A percentile compares a stretch with the other conserved stretches of the same genome.
phyloP scores from a whole-genome alignment of 2,797 vertebrate genomes.

The Podarcis lilfordi region DNA sequence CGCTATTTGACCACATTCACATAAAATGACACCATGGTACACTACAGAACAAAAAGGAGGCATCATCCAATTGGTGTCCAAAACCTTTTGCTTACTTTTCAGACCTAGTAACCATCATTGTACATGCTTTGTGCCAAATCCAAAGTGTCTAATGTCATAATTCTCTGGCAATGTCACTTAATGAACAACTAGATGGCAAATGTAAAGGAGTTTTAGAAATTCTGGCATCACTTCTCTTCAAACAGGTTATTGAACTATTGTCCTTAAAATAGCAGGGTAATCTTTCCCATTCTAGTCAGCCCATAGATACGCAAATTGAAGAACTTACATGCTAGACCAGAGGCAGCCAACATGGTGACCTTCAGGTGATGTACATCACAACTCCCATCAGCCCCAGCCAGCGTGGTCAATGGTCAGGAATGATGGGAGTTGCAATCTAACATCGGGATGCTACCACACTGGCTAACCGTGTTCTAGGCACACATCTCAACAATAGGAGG shows the following conservation, averaged over 20 bases:
- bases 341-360: too few relatives aligned
- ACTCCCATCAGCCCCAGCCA: too few relatives aligned
- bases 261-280: slow-evolving; percentile 7
- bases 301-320: slow-evolving; percentile 61
- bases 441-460: too few relatives aligned
- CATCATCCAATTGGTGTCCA: slow-evolving; percentile 81
- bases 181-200: slow-evolving; percentile 58
- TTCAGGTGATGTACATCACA: slow-evolving; percentile 36
- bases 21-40: slow-evolving; percentile 85
- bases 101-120: slow-evolving; percentile 80
- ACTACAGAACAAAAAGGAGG: slow-evolving; percentile 83
- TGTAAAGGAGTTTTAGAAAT: slow-evolving; percentile 52
- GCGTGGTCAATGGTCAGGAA: too few relatives aligned
- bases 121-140: slow-evolving; percentile 84
- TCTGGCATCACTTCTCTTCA: slow-evolving; percentile 64
- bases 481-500: background rate
- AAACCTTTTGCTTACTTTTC: slow-evolving; percentile 77
- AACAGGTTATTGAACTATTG: slow-evolving; percentile 66
- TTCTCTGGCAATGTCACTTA: slow-evolving; percentile 18
- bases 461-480: slow-evolving; percentile 22
- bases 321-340: slow-evolving; percentile 32
- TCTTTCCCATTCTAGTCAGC: slow-evolving; percentile 66
- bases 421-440: too few relatives aligned
- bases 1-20: slow-evolving; percentile 86
- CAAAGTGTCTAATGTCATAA: slow-evolving; percentile 70